A percentile compares a stretch with the other conserved stretches of the same genome.
Conservation (phyloP, 2,797 vertebrate species). For the Taeniopygia guttata region DNA sequence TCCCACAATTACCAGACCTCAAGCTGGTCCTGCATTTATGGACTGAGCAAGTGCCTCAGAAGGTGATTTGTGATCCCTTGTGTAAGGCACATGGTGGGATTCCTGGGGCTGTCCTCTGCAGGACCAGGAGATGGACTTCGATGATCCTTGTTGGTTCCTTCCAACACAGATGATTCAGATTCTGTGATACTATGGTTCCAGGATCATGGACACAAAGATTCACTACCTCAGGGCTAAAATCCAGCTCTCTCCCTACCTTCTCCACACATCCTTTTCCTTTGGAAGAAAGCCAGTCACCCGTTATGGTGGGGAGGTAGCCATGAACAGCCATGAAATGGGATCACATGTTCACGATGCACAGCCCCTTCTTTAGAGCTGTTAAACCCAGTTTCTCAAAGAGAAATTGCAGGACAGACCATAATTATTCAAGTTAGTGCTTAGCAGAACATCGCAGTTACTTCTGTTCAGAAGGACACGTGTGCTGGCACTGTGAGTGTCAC, state of each 20-base stretch:
- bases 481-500: neutral
- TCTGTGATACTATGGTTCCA: rapidly evolving
- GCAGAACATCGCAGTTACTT: neutral
- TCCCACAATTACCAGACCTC: rapidly evolving
- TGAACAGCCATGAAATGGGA: neutral
- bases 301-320: neutral
- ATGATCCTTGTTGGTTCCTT: neutral
- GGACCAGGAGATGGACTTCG: neutral
- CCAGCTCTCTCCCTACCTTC: neutral
- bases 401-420: neutral
- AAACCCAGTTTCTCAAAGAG: neutral
- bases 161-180: neutral
- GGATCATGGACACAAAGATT: neutral
- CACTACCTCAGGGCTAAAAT: neutral
- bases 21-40: neutral
- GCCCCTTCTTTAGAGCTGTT: neutral
- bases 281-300: rapidly evolving
- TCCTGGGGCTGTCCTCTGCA: neutral
- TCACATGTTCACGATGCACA: neutral
- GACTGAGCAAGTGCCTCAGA: neutral
- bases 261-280: neutral
- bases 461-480: neutral
- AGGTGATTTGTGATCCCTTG: neutral
- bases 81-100: neutral
- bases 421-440: neutral